Percentiles rank a stretch among this genome's conserved stretches.
phyloP scores from a whole-genome alignment of 2,113 vertebrate genomes.

The Mustelus asterias region DNA sequence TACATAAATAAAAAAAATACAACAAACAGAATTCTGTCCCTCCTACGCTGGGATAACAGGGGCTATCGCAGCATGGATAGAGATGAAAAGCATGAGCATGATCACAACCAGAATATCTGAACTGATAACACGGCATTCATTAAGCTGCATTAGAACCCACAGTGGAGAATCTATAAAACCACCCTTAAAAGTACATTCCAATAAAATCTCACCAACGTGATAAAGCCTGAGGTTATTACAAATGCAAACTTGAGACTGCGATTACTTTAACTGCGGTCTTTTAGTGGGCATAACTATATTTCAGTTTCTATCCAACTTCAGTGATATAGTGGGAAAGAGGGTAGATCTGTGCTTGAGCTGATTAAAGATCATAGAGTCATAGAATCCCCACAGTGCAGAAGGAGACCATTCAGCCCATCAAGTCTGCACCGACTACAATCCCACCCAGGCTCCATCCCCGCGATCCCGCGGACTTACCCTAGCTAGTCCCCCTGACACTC shows the following conservation, averaged over 20 bases:
- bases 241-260: no score
- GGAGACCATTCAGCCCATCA: no score
- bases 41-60: slow-evolving; percentile 1
- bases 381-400: no score
- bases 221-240: neutral
- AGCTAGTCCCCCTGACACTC: no score
- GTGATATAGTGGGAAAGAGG: neutral
- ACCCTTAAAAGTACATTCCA: neutral
- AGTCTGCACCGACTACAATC: no score
- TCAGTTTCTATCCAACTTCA: neutral
- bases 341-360: neutral
- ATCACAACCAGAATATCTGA: neutral
- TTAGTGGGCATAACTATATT: neutral
- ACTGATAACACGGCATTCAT: neutral
- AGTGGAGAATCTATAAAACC: neutral
- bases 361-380: neutral
- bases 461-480: no score
- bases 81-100: neutral
- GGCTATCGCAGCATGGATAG: neutral
- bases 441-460: no score
- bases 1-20: neutral
- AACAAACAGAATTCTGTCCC: neutral
- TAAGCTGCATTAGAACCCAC: neutral
- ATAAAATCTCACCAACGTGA: neutral
- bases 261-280: neutral